phyloP scores from a whole-genome alignment of 2,888 invertebrate species.

The Ophraella communa region DNA sequence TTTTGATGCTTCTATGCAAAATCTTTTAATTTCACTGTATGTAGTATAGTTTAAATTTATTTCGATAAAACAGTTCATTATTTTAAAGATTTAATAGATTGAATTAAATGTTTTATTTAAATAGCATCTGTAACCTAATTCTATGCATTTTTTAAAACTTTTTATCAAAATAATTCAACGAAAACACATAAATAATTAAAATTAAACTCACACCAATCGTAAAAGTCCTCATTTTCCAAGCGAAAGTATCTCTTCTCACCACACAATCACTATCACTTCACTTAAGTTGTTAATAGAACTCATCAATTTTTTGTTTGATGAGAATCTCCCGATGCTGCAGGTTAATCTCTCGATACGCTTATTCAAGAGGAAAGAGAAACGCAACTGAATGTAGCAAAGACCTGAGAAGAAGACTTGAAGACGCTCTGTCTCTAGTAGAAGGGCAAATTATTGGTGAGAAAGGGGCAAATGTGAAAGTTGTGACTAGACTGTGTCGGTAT shows the following conservation, averaged over 20 bases:
- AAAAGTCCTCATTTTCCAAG: conserved; percentile 39
- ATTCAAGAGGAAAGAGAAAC: conserved; percentile 31
- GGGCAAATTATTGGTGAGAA: conserved; percentile 50
- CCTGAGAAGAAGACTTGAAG: conserved; percentile 43
- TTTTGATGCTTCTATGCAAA: too few species aligned
- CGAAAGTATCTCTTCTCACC: conserved; percentile 18
- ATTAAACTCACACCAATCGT: conserved; percentile 38
- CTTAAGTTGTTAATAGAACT: conserved; percentile 30
- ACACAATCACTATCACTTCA: conserved; percentile 34
- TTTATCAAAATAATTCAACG: neutral
- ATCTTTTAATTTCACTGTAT: too few species aligned
- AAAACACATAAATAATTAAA: neutral
- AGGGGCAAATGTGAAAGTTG: conserved; percentile 55
- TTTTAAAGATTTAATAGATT: too few species aligned
- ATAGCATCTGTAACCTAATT: too few species aligned
- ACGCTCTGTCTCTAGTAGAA: conserved; percentile 35
- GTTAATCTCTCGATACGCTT: conserved; percentile 22
- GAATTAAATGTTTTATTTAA: too few species aligned
- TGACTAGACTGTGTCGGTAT: conserved; percentile 37
- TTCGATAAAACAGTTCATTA: too few species aligned
- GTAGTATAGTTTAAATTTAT: too few species aligned
- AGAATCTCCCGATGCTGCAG: conserved; percentile 4
- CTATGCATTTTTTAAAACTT: neutral
- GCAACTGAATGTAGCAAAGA: conserved; percentile 29
- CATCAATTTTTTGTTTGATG: conserved; percentile 26